Conservation (phyloP, 2,888 invertebrate genomes). For the Rhagonycha fulva region DNA sequence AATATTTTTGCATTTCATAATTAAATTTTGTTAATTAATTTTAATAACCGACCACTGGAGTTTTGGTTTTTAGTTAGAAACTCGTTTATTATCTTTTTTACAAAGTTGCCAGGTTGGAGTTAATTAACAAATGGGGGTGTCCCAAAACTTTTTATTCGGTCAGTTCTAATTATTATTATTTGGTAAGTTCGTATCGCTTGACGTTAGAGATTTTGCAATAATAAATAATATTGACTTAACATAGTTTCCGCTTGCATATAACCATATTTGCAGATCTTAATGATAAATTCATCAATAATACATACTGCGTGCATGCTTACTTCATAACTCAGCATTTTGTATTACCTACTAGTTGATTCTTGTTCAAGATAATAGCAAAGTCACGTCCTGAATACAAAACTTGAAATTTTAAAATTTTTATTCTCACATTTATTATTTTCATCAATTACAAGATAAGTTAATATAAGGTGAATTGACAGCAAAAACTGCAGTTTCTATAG, state of each 20-base stretch:
- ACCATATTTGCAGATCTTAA: conserved; percentile 44
- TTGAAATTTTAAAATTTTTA: conserved; percentile 21
- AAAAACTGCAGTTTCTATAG: neutral
- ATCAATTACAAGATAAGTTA: neutral
- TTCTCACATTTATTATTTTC: conserved; percentile 16
- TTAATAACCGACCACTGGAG: neutral
- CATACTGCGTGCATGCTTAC: conserved; percentile 40
- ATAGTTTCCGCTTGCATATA: conserved; percentile 39
- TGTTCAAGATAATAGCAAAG: conserved; percentile 25
- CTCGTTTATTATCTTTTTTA: neutral
- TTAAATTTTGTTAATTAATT: neutral
- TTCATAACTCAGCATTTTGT: conserved; percentile 37
- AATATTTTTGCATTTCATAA: neutral
- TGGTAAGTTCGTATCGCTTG: neutral
- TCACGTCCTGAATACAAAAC: conserved; percentile 22
- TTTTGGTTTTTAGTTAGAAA: neutral
- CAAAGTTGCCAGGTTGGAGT: neutral
- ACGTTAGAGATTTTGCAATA: conserved; percentile 11
- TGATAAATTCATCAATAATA: conserved; percentile 46
- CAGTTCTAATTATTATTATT: neutral
- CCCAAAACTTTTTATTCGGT: neutral
- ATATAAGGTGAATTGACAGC: neutral
- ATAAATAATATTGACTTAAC: conserved; percentile 30
- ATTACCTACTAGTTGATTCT: conserved; percentile 30
- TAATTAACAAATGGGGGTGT: neutral